These are phyloP conservation scores for Alloplasta piceator DNA, from an alignment of 2,888 invertebrate genomes.

Conservation along the genomic window DNA sequence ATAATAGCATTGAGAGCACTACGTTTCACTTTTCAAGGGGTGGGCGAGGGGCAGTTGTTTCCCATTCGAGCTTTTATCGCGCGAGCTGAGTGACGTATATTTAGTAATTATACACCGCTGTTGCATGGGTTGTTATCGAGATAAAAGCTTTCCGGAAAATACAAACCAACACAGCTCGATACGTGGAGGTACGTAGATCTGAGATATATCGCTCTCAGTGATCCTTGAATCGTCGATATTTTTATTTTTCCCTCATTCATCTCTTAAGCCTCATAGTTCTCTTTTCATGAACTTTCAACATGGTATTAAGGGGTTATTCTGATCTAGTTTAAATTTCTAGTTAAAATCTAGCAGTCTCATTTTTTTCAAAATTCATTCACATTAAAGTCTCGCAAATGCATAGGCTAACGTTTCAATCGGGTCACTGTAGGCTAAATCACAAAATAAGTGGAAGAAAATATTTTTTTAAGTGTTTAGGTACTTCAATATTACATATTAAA, in stretches of 20 bases:
- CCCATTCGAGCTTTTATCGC: background rate
- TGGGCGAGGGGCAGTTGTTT: background rate
- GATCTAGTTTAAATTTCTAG: too few species aligned
- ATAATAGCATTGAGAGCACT: conserved; percentile 19
- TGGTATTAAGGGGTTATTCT: too few species aligned
- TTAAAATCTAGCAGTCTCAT: too few species aligned
- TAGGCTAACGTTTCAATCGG: too few species aligned
- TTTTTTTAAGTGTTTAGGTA: too few species aligned
- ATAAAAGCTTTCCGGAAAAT: conserved; percentile 37
- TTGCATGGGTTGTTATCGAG: conserved; percentile 44
- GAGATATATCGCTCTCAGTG: background rate
- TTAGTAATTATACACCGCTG: conserved; percentile 35
- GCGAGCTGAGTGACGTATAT: conserved; percentile 16
- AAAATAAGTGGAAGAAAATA: too few species aligned
- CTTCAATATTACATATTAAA: too few species aligned
- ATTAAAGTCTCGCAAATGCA: too few species aligned
- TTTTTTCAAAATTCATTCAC: too few species aligned
- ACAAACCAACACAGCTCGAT: conserved; percentile 40
- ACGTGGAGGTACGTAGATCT: conserved; percentile 16
- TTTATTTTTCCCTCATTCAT: background rate
- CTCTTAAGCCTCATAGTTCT: background rate
- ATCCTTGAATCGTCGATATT: conserved; percentile 18
- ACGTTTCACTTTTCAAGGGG: conserved; percentile 7
- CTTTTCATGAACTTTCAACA: background rate
- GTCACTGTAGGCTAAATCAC: too few species aligned